Conservation (phyloP, 2,797 vertebrate genomes). For the Labroides dimidiatus region DNA sequence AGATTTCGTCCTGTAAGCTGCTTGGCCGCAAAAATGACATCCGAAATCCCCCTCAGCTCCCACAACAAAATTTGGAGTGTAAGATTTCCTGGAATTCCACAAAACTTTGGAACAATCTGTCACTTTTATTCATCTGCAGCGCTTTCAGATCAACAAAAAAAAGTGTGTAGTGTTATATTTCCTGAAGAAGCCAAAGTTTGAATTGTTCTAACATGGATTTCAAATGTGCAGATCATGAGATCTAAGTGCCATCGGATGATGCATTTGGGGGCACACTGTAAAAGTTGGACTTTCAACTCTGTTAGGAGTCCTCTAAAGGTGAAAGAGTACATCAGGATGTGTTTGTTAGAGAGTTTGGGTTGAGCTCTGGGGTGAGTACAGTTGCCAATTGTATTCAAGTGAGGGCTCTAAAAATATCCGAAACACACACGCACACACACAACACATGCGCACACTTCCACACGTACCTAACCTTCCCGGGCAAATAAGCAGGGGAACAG, state of each 20-base stretch:
- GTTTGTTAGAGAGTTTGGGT: slow-evolving; percentile 26
- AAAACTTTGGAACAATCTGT: background rate
- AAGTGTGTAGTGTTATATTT: background rate
- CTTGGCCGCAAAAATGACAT: slow-evolving; percentile 64
- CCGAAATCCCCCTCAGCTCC: slow-evolving; percentile 42
- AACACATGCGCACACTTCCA: too few species aligned
- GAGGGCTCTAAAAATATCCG: slow-evolving; percentile 59
- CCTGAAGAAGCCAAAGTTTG: background rate
- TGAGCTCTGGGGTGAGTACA: slow-evolving; percentile 33
- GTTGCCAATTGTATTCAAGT: slow-evolving; percentile 40
- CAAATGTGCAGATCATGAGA: background rate
- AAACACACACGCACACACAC: slow-evolving; percentile 15
- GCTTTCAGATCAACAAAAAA: background rate
- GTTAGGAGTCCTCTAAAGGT: slow-evolving; percentile 17
- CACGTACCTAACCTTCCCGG: slow-evolving; percentile 18
- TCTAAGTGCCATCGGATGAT: slow-evolving; percentile 41
- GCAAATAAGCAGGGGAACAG: slow-evolving; percentile 35
- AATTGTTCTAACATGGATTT: background rate
- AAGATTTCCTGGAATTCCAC: slow-evolving; percentile 59
- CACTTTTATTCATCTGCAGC: slow-evolving; percentile 38
- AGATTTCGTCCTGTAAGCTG: slow-evolving; percentile 67
- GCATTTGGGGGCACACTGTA: slow-evolving; percentile 21
- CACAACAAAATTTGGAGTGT: slow-evolving; percentile 32
- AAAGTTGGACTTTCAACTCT: slow-evolving; percentile 4
- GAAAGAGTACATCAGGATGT: slow-evolving; percentile 46